Conservation (phyloP, 2,888 invertebrate species). For the Herminia tarsipennalis region DNA sequence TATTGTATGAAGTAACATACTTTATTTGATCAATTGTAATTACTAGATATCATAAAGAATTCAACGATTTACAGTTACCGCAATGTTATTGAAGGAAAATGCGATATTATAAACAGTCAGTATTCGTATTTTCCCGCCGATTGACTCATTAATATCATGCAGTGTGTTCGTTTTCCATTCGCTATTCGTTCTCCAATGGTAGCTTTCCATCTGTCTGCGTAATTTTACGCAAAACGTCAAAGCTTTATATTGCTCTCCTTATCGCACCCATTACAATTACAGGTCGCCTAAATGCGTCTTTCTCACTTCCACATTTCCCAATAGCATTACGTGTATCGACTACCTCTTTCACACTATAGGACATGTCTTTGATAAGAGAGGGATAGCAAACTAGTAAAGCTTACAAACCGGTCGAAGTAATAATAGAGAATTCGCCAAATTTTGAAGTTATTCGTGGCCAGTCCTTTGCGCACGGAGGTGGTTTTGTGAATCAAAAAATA, state of each 20-base stretch:
- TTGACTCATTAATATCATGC: constrained; percentile 47
- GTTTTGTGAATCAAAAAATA: constrained; percentile 74
- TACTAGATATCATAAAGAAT: too few relatives aligned
- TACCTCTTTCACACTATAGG: constrained; percentile 51
- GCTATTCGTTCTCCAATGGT: constrained; percentile 84
- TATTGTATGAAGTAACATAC: too few relatives aligned
- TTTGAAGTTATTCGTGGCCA: constrained; percentile 83
- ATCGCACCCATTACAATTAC: constrained; percentile 53
- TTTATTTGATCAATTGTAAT: too few relatives aligned
- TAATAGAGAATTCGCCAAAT: constrained; percentile 73
- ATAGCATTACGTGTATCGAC: constrained; percentile 54
- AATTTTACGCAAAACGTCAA: constrained; percentile 63
- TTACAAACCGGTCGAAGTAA: constrained; percentile 64
- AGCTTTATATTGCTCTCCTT: constrained; percentile 52
- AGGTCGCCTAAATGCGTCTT: constrained; percentile 38
- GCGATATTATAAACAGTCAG: neutral
- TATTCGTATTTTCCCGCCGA: constrained; percentile 60
- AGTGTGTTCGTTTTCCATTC: constrained; percentile 82
- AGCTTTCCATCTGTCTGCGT: constrained; percentile 89
- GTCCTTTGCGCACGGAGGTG: constrained; percentile 67
- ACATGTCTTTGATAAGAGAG: constrained; percentile 47
- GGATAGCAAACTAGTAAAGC: constrained; percentile 50
- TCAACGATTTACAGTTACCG: too few relatives aligned
- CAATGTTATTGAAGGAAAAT: neutral
- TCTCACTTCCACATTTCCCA: constrained; percentile 66